Evolutionary conservation across 2,113 vertebrate species (phyloP), one percentile per base, ranked within the genome.

Genomic region (Tetraodon nigroviridis): DNA sequence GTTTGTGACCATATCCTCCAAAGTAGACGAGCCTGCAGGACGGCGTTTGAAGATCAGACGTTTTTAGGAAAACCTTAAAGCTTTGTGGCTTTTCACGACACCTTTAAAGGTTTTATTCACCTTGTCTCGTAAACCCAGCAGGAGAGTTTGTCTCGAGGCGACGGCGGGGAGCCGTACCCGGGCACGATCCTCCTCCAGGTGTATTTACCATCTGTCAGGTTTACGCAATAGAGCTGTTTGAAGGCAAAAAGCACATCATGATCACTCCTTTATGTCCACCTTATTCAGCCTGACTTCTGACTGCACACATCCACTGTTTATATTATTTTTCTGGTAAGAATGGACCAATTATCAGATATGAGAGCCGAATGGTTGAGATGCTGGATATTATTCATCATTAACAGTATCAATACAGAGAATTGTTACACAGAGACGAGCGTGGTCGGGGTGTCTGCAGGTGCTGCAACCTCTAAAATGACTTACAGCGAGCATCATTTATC

Each of bases 1-100:
- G 90, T 87, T 96, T 94, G 84, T 91, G 94, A 57, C 96, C 96
- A 68, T 98, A 98, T 53, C 96, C 96, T 80, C 95, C 95, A 78
- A 98, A 98, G 87, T 95, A 97, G 79, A 94, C 91, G 6, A 98
- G 82, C 69, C 96, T 98, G 65, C 20, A 85, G 83, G 47, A 60
- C 10, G 44, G 44, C 10, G 44, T 46, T 7, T 46, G 15, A 46
- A 17, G 7, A 46, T 46, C 44, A 46, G 15, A 7, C 44, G n/a
- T 27, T 27, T 4, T 27, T 6, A 27, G 12, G 32, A 37, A 37
- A 11, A 37, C 11, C 32, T 37, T 2, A 4, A 37, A 50, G 45
- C 7, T 10, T 5, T 6, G 17, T 3, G 5, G 22, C 5, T 27
- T 27, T 27, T 4, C 24, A 27, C 7, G 24, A 27, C 24, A 6